Evolutionary conservation across 2,113 vertebrate genomes (phyloP).

Genomic region (Emydocephalus ijimae): DNA sequence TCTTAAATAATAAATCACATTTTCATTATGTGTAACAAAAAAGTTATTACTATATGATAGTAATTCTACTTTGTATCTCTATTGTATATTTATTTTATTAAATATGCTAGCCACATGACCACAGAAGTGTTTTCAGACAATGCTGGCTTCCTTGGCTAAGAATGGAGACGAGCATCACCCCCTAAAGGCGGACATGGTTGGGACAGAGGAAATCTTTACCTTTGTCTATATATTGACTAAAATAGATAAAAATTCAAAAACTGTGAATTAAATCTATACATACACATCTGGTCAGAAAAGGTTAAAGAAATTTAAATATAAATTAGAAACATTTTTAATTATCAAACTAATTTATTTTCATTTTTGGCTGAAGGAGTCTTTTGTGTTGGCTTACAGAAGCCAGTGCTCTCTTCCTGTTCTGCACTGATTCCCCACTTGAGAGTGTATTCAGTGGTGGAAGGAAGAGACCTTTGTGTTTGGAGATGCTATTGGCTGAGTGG

Average conservation of each 20-base stretch:
- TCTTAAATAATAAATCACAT: neutral
- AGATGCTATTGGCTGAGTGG: neutral
- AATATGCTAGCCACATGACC: too few species aligned
- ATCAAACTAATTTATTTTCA: neutral
- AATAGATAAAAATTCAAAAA: neutral
- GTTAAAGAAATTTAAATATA: neutral
- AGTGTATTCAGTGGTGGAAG: neutral
- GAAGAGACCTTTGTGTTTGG: neutral
- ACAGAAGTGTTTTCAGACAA: too few species aligned
- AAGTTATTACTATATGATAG: neutral
- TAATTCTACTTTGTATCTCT: neutral
- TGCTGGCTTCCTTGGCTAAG: too few species aligned
- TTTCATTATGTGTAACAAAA: neutral
- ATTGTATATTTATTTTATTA: neutral
- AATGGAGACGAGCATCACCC: neutral
- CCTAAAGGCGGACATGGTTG: neutral
- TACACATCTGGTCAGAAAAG: neutral
- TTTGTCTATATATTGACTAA: neutral
- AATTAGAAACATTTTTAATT: neutral
- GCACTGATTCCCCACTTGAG: neutral
- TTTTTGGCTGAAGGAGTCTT: neutral
- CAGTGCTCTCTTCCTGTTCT: neutral
- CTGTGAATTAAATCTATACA: neutral
- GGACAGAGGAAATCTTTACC: neutral
- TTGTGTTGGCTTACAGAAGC: neutral